phyloP scores from a whole-genome alignment of 92 coral and sea anemone species.

The Pocillopora meandrina region DNA sequence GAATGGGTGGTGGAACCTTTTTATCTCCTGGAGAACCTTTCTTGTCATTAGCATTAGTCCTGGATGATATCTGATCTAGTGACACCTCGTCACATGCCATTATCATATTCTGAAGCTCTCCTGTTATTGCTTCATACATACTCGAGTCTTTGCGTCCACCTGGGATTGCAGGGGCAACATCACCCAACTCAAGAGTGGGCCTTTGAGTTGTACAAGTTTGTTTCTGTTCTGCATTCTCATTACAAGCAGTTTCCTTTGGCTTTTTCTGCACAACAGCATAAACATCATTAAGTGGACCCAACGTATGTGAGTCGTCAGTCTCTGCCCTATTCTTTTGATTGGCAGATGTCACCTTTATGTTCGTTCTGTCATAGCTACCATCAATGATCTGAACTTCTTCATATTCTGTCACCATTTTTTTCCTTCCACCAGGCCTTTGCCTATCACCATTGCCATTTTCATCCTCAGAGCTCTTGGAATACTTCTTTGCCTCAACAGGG shows the following conservation, averaged over 20 bases:
- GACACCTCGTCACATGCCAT: slow-evolving; percentile 52
- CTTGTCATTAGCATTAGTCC: slow-evolving; percentile 20
- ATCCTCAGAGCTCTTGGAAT: background rate
- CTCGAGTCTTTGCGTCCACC: slow-evolving; percentile 49
- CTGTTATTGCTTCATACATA: slow-evolving; percentile 76
- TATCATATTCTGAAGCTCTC: slow-evolving; percentile 74
- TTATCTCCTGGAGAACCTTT: slow-evolving; percentile 18
- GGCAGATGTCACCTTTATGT: slow-evolving; percentile 47
- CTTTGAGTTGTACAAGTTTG: slow-evolving; percentile 16
- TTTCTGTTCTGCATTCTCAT: background rate
- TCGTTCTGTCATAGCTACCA: slow-evolving; percentile 83
- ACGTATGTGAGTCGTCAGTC: slow-evolving; percentile 23
- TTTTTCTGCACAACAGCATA: slow-evolving; percentile 84
- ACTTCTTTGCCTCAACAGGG: slow-evolving; percentile 28
- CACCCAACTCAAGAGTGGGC: slow-evolving; percentile 42
- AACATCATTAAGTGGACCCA: slow-evolving; percentile 40
- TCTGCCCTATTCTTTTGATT: slow-evolving; percentile 22
- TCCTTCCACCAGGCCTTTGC: background rate
- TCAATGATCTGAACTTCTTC: slow-evolving; percentile 72
- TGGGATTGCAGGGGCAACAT: slow-evolving; percentile 54
- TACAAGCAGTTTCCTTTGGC: slow-evolving; percentile 23
- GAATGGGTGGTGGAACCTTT: slow-evolving; percentile 83
- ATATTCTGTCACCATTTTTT: slow-evolving; percentile 39
- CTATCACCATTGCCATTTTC: background rate
- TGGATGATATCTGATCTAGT: slow-evolving; percentile 15